A percentile compares a stretch with the other conserved stretches of the same genome.
Conservation (phyloP, 1,140 invertebrate species). For the Drosophila kurseongensis region DNA sequence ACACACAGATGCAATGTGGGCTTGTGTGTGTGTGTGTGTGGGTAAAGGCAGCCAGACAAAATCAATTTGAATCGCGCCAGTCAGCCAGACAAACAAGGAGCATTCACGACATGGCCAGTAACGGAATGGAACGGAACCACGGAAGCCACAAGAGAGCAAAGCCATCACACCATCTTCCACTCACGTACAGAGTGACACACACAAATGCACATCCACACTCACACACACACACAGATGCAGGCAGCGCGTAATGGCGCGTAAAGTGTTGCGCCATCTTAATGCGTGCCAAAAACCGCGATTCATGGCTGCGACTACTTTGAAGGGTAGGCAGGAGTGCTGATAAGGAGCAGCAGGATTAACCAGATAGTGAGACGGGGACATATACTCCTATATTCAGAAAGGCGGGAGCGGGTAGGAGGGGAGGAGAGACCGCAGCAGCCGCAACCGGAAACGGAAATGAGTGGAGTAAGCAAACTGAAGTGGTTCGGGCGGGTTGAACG, state of each 20-base stretch:
- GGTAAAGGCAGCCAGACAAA: slow-evolving; percentile 53
- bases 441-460: slow-evolving; percentile 70
- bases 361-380: slow-evolving; percentile 5
- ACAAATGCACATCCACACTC: neutral
- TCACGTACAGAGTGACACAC: slow-evolving; percentile 14
- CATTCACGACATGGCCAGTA: slow-evolving; percentile 24
- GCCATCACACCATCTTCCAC: slow-evolving; percentile 18
- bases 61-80: slow-evolving; percentile 64
- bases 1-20: slow-evolving; percentile 6
- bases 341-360: slow-evolving; percentile 42
- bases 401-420: neutral
- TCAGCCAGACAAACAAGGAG: slow-evolving; percentile 50
- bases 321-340: slow-evolving; percentile 14
- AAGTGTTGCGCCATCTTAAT: slow-evolving; percentile 77
- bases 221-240: slow-evolving; percentile 38
- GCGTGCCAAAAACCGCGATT: slow-evolving; percentile 72
- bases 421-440: slow-evolving; percentile 20
- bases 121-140: slow-evolving; percentile 17
- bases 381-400: neutral
- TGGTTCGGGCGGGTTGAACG: slow-evolving; percentile 52
- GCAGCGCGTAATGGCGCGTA: slow-evolving; percentile 70
- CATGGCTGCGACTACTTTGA: slow-evolving; percentile 34
- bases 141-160: slow-evolving; percentile 39
- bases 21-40: neutral
- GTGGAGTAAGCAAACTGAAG: slow-evolving; percentile 47